Evolutionary conservation across 1,140 invertebrate genomes (phyloP), one percentile per base, ranked within the genome.

Genomic region (Ceratina japonica): DNA sequence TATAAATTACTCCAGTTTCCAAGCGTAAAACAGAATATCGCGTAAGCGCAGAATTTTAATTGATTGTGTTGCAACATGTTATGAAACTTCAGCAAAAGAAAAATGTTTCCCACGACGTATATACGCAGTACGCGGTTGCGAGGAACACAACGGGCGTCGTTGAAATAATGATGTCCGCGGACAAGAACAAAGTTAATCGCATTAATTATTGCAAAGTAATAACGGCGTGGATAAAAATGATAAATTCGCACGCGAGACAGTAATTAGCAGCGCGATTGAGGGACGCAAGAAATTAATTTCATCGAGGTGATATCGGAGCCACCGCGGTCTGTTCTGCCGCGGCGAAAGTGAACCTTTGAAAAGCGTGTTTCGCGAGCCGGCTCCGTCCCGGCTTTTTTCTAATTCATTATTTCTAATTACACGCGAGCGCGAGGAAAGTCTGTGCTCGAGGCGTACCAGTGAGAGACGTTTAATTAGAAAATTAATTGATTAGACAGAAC

Each of bases 321-420:
- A 24, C 13, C 37, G 37, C 37, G 5, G 37, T 44, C 37, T 44
- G 54, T 0, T 18, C 16, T 13, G 44, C 3, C 20, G 10, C 49
- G 20, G 70, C 70, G 70, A 72, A 72, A 72, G 70, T 72, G 37
- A 72, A 72, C 56, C 37, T 49, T 63, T 22, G 49, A 51, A 44
- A 70, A 22, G 52, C 27, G 37, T 44, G 44, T 27, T 31, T 74
- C 49, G 13, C 37, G 37, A 44, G 37, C 37, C 37, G 52, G 44
- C 27, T 54, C 10, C 37, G 72, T 51, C 18, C 3, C 49, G 1
- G n/a, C 5, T 44, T 64, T 24, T 62, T 64, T 64, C 72, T 64
- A 74, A 74, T 74, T 74, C 72, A 74, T 74, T 74, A 74, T 74
- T 18, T 22, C n/a, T 74, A 74, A 74, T 74, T 74, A n/a, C 56